phyloP scores from a whole-genome alignment of 2,888 invertebrate species.

The Coenonympha arcania region DNA sequence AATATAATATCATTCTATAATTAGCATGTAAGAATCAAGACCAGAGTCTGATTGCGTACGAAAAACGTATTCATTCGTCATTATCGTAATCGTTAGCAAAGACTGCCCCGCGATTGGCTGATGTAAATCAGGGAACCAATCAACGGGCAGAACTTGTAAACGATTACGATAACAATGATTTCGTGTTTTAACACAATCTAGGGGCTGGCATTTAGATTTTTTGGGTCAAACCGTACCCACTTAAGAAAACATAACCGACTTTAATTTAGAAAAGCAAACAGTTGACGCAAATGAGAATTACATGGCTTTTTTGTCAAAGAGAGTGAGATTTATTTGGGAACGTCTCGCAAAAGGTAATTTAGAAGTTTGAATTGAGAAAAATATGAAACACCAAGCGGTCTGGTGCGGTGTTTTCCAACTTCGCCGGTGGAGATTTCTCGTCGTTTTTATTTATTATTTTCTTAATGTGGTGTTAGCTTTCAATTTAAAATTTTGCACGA shows the following conservation, averaged over 20 bases:
- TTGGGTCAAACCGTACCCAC: not conserved
- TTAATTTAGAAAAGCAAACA: conserved; percentile 4
- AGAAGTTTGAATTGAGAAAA: conserved; percentile 16
- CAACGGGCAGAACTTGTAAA: no score
- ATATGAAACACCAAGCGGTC: conserved; percentile 5
- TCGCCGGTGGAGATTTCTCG: not conserved
- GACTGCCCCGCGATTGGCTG: no score
- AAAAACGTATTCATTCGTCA: no score
- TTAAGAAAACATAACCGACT: not conserved
- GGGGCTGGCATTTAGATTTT: not conserved
- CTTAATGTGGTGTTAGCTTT: not conserved
- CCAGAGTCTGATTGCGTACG: no score
- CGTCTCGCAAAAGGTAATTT: conserved; percentile 17
- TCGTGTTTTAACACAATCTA: no score
- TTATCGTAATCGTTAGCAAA: no score
- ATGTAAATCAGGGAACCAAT: no score
- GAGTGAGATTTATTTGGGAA: conserved; percentile 16
- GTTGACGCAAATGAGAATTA: conserved; percentile 11
- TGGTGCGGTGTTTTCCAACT: not conserved
- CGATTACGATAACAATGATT: no score
- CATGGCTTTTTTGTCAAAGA: conserved; percentile 7
- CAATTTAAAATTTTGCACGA: no score
- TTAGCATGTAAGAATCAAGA: no score
- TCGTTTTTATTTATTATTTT: not conserved
- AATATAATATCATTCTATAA: no score